These are phyloP conservation scores for Clytia hemisphaerica DNA, from an alignment of 30 jellyfish, hydroid and myxozoan genomes.

Conservation along the genomic window DNA sequence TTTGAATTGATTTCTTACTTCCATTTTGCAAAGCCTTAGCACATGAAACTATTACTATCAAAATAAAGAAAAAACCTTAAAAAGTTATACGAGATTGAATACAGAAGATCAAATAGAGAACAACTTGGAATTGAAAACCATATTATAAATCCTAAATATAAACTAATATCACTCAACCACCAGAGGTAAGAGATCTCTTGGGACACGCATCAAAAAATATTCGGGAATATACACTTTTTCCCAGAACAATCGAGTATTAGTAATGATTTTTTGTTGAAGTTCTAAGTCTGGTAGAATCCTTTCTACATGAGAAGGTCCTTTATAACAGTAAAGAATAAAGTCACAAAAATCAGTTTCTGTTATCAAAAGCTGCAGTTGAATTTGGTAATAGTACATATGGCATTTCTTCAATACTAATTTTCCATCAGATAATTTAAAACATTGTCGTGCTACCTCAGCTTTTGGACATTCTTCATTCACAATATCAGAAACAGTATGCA, in stretches of 20 bases:
- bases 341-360: neutral
- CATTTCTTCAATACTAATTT: slow-evolving; percentile 26
- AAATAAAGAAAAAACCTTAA: no score
- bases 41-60: no score
- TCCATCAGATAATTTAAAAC: slow-evolving; percentile 5
- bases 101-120: no score
- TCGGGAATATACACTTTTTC: slow-evolving; percentile 19
- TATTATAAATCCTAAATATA: no score
- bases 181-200: slow-evolving; percentile 22
- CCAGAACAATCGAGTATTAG: slow-evolving; percentile 4
- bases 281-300: neutral
- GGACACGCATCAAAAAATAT: slow-evolving; percentile 22
- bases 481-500: slow-evolving; percentile 16
- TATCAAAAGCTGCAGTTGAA: neutral
- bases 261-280: slow-evolving; percentile 1
- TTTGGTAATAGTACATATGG: slow-evolving; percentile 37
- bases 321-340: slow-evolving; percentile 20
- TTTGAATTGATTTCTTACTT: no score
- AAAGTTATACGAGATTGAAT: no score
- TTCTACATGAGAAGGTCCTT: slow-evolving; percentile 16
- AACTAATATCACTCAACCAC: slow-evolving; percentile 22
- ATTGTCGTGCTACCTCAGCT: slow-evolving; percentile 1
- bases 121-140: no score
- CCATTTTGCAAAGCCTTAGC: no score
- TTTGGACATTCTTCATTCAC: neutral